Conservation (phyloP, 92 coral and sea anemone species). For the Zoanthus sansibaricus region DNA sequence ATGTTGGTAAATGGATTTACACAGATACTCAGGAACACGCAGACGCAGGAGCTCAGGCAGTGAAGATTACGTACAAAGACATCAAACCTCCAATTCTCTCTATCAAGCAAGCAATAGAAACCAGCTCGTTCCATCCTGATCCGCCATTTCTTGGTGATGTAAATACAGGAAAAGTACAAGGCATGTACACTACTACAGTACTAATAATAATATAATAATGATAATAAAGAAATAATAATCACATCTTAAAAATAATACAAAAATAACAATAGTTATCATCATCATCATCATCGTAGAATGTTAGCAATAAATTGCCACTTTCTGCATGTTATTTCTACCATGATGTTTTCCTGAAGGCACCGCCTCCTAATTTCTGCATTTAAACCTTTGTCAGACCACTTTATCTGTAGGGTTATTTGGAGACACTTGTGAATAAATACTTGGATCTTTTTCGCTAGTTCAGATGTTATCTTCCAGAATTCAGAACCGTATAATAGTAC, state of each 20-base stretch:
- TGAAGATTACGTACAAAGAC: conserved; percentile 83
- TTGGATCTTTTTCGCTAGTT: too few species aligned
- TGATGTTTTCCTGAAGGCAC: too few species aligned
- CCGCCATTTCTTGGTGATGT: conserved; percentile 60
- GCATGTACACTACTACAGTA: conserved; percentile 37
- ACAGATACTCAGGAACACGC: conserved; percentile 87
- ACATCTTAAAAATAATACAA: neutral
- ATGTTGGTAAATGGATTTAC: neutral
- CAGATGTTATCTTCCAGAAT: too few species aligned
- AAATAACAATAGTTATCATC: too few species aligned
- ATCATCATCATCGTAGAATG: too few species aligned
- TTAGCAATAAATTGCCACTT: too few species aligned
- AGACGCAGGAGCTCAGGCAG: conserved; percentile 82
- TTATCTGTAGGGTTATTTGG: neutral
- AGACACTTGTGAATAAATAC: neutral
- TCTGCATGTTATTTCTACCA: too few species aligned
- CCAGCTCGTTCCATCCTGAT: conserved; percentile 72
- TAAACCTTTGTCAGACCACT: too few species aligned
- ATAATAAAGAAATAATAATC: too few species aligned
- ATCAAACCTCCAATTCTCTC: conserved; percentile 75
- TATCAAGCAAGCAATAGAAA: conserved; percentile 83
- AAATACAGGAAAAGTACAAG: conserved; percentile 79
- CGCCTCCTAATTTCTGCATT: too few species aligned
- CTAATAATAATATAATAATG: neutral
- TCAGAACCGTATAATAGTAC: too few species aligned